Percentiles rank a stretch among this genome's conserved stretches.
Evolutionary conservation across 1,140 invertebrate genomes (phyloP).

Genomic region (Maconellicoccus hirsutus): DNA sequence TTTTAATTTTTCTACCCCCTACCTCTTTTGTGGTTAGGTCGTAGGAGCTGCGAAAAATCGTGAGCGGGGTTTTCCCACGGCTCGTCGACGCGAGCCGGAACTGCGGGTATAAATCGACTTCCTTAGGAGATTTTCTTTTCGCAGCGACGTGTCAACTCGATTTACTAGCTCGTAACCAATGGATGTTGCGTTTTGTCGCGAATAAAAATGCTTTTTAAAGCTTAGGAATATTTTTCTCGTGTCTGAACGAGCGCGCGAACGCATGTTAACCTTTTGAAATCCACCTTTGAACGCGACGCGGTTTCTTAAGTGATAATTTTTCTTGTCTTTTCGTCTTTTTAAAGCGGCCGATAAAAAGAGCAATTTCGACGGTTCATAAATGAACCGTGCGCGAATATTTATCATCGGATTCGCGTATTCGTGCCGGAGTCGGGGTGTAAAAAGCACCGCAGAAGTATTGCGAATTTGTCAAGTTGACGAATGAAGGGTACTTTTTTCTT

Average conservation of each 20-base stretch:
- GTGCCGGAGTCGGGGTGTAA: no score
- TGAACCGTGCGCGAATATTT: no score
- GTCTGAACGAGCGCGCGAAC: not conserved
- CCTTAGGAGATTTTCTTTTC: not conserved
- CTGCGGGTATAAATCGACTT: not conserved
- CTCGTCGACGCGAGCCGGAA: not conserved
- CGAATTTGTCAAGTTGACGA: no score
- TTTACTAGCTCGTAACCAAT: not conserved
- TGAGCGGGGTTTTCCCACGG: no score
- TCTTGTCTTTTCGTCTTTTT: not conserved
- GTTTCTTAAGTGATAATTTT: not conserved
- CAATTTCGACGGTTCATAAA: no score
- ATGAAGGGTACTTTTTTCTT: no score
- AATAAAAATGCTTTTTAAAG: conserved; percentile 6
- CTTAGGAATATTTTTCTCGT: not conserved
- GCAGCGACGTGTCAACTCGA: not conserved
- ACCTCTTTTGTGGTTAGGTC: not conserved
- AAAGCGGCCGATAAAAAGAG: no score
- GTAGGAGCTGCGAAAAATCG: no score
- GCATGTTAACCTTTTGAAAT: not conserved
- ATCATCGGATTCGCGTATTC: no score
- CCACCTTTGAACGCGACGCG: not conserved
- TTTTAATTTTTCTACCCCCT: not conserved
- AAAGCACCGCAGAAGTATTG: no score
- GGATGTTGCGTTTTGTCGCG: not conserved